Percentiles rank a stretch among this genome's conserved stretches.
These are phyloP conservation scores for Gymnorhina tibicen DNA, from an alignment of 2,113 vertebrate genomes.

Conservation along the genomic window DNA sequence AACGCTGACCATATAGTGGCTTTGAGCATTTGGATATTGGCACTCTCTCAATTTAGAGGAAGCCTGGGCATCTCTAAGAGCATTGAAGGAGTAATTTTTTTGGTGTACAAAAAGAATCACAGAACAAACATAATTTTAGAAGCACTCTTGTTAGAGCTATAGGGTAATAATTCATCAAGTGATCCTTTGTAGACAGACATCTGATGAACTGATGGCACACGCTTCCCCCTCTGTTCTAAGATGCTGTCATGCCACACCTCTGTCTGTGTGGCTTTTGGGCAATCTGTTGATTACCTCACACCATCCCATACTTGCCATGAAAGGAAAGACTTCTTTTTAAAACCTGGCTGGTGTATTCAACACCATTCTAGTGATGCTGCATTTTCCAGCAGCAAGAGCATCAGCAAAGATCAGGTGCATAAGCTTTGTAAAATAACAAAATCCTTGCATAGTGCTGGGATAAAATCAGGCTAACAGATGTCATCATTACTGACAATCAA, in stretches of 20 bases:
- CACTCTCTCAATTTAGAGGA: not conserved
- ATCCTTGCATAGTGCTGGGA: not conserved
- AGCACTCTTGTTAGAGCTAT: not conserved
- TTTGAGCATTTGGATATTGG: not conserved
- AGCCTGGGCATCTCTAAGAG: not conserved
- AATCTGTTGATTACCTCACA: not conserved
- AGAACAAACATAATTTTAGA: not conserved
- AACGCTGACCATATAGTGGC: not conserved
- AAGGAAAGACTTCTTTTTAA: not conserved
- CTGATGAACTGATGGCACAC: not conserved
- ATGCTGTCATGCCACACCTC: not conserved
- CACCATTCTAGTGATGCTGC: not conserved
- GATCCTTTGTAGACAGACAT: not conserved
- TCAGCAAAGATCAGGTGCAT: not conserved
- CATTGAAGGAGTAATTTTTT: not conserved
- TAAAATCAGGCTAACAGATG: conserved; percentile 21
- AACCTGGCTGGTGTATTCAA: not conserved
- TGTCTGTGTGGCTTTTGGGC: not conserved
- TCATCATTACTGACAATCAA: not conserved
- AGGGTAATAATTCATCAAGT: not conserved
- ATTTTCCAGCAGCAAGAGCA: not conserved
- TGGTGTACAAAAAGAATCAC: not conserved
- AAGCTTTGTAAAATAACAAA: conserved; percentile 2
- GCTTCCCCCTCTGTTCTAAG: not conserved
- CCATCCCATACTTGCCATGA: not conserved